These are phyloP conservation scores for Pediacus dermestoides DNA, from an alignment of 2,888 invertebrate species.

Conservation along the genomic window DNA sequence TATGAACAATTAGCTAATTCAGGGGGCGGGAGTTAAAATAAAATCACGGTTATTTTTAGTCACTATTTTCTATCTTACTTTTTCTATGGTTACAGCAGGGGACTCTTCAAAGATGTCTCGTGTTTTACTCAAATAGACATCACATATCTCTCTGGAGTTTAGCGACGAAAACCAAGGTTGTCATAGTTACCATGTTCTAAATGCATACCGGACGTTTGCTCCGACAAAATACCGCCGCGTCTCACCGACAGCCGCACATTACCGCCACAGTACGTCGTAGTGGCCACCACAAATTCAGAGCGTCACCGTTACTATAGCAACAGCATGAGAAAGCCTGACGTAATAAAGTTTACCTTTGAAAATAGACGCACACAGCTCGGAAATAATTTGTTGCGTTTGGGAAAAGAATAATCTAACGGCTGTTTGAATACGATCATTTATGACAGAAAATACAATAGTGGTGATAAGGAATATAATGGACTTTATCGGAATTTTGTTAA, in stretches of 20 bases:
- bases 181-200: constrained; percentile 41
- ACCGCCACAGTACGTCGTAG: constrained; percentile 34
- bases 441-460: no score
- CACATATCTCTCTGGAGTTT: constrained; percentile 21
- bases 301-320: constrained; percentile 47
- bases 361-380: constrained; percentile 20
- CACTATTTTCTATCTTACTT: constrained; percentile 1
- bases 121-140: constrained; percentile 19
- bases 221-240: constrained; percentile 12
- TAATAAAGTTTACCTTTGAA: constrained; percentile 33
- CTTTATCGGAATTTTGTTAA: no score
- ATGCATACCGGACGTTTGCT: constrained; percentile 30
- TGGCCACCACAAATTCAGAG: constrained; percentile 28
- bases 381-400: no score
- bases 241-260: constrained; percentile 5
- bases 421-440: no score
- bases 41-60: no score
- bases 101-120: constrained; percentile 14
- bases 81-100: no score
- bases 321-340: constrained; percentile 41
- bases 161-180: constrained; percentile 34
- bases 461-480: no score
- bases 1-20: no score
- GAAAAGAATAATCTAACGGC: no score
- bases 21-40: no score